Evolutionary conservation across 1,140 invertebrate species (phyloP).

Genomic region (Luehdorfia chinensis): DNA sequence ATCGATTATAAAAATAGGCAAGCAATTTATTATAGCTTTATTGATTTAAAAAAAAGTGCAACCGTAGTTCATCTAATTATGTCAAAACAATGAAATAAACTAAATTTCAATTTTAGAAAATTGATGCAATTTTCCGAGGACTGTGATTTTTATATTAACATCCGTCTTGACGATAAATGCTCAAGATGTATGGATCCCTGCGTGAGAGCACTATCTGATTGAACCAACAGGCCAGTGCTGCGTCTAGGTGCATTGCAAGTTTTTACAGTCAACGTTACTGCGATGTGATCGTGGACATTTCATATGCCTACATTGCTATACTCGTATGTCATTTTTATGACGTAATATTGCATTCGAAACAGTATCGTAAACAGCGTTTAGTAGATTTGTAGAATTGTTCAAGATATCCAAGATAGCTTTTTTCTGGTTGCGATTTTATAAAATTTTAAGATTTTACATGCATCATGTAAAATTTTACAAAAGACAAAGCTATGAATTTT

Average conservation of each 20-base stretch:
- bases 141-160: conserved; percentile 53
- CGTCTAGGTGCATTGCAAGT: conserved; percentile 44
- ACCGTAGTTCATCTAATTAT: too few relatives aligned
- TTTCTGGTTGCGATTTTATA: too few relatives aligned
- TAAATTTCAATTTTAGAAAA: conserved; percentile 29
- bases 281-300: conserved; percentile 38
- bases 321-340: conserved; percentile 65
- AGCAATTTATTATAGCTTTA: too few relatives aligned
- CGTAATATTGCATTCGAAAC: conserved; percentile 51
- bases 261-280: conserved; percentile 38
- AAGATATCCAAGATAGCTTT: too few relatives aligned
- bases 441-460: too few relatives aligned
- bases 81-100: conserved; percentile 25
- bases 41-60: too few relatives aligned
- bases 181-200: conserved; percentile 54
- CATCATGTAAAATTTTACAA: too few relatives aligned
- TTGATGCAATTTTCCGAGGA: conserved; percentile 42
- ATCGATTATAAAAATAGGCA: too few relatives aligned
- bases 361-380: conserved; percentile 16
- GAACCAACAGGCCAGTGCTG: conserved; percentile 19
- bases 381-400: conserved; percentile 13
- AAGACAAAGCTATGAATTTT: too few relatives aligned
- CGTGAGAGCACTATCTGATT: conserved; percentile 66
- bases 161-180: conserved; percentile 58
- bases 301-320: conserved; percentile 47